Evolutionary conservation across 2,888 invertebrate species (phyloP), one percentile per base, ranked within the genome.

Genomic region (Elysia crispata): DNA sequence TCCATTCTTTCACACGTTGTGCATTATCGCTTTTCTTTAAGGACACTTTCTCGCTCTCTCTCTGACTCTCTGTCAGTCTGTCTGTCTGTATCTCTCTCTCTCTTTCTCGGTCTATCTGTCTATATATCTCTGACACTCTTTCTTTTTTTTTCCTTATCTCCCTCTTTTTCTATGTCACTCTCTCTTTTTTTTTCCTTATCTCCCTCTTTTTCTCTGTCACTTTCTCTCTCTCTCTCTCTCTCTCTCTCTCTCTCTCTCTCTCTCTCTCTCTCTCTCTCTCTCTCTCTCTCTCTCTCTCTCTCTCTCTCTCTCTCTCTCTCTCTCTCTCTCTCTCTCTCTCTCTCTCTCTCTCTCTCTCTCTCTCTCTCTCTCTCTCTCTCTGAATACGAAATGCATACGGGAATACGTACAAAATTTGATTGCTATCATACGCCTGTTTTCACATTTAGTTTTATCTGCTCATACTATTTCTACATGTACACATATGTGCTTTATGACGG

Each of bases 221-320:
- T 41, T 11, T 41, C 41, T 41, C 70, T 33, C 23, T 20, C 31
- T 70, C 23, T 23, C 33, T 25, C 28, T 54, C 25, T 30, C 13
- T 28, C 73, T 28, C 13, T 31, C 25, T 54, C 23, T 54, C 54
- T 28, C 57, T 54, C 54, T 54, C 54, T 74, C 57, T 54, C 54
- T 54, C 54, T 74, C 57, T 54, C 30, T 74, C 30, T 54, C 54
- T 54, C 57, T 74, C 54, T 50, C 73, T 73, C 54, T 50, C 23
- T 50, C 73, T 73, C 54, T 50, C n/a, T 50, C 54, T 73, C 54
- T 50, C 50, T 50, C 50, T 72, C 72, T 72, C 54, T 50, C 23
- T 50, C 54, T 72, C 73, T 73, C 5, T 41, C 41, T 41, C 41
- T 41, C 41, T 41, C 11, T 41, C 41, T 41, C 41, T 41, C 5